Evolutionary conservation across 2,113 vertebrate genomes (phyloP).

Genomic region (Chionis minor): DNA sequence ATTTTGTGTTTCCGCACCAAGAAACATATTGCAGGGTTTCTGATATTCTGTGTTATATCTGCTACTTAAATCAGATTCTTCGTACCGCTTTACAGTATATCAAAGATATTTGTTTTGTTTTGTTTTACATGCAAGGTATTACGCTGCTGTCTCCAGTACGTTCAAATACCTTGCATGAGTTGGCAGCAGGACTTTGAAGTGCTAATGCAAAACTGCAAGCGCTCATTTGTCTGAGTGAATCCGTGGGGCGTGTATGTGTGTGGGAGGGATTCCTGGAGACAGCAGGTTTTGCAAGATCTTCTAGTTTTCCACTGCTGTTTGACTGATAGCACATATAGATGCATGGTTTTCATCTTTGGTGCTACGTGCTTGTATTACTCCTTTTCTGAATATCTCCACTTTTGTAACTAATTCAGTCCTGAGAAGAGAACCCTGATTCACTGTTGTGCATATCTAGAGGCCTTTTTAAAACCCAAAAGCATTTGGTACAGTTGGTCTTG

Average conservation of each 20-base stretch:
- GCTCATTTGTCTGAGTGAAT: constrained; percentile 54
- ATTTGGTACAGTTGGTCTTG: background rate
- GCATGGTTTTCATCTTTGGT: background rate
- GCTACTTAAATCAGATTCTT: background rate
- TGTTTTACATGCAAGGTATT: background rate
- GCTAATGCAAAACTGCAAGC: constrained; percentile 53
- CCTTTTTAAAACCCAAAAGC: background rate
- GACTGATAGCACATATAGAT: constrained; percentile 39
- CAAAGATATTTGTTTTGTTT: background rate
- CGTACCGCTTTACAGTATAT: background rate
- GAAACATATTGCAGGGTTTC: background rate
- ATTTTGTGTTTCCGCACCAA: background rate
- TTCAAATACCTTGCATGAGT: constrained; percentile 4
- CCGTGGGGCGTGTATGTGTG: constrained; percentile 47
- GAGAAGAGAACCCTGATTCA: background rate
- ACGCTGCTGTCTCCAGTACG: background rate
- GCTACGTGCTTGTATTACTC: background rate
- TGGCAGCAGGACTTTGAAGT: constrained; percentile 60
- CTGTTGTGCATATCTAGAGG: fast-evolving
- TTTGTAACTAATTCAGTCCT: background rate
- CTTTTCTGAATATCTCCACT: background rate
- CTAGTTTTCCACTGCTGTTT: constrained; percentile 28
- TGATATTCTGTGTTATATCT: background rate
- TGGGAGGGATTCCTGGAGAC: constrained; percentile 62
- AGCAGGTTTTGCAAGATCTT: constrained; percentile 66